Conservation (phyloP, 2,113 vertebrate species). For the Suricata suricatta region DNA sequence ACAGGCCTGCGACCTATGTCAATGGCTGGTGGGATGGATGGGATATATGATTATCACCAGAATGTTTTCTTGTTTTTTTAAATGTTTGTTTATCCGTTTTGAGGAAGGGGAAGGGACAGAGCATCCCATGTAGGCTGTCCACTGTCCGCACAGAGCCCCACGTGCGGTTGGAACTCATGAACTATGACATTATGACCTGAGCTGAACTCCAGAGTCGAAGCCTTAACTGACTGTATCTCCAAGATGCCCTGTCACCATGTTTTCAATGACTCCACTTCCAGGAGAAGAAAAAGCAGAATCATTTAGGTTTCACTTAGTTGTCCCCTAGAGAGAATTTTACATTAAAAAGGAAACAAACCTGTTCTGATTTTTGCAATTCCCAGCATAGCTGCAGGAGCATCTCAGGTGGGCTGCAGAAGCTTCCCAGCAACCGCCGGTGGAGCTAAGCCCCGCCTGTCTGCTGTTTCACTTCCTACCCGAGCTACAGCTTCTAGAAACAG, state of each 20-base stretch:
- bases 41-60: slow-evolving; percentile 21
- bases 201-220: too few relatives aligned
- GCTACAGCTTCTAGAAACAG: background rate
- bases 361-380: slow-evolving; percentile 22
- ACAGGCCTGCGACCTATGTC: background rate
- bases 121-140: too few relatives aligned
- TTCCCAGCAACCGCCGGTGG: background rate
- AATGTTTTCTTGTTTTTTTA: slow-evolving; percentile 16
- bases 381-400: slow-evolving; percentile 30
- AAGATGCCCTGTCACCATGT: background rate
- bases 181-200: too few relatives aligned
- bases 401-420: background rate
- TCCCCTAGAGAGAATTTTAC: slow-evolving; percentile 43
- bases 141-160: too few relatives aligned
- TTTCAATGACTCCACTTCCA: slow-evolving; percentile 52
- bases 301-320: slow-evolving; percentile 36
- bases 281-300: background rate
- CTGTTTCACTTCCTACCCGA: background rate
- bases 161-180: too few relatives aligned
- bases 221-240: too few relatives aligned
- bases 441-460: background rate
- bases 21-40: background rate
- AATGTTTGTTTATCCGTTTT: too few relatives aligned
- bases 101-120: too few relatives aligned
- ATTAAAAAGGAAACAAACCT: slow-evolving; percentile 37